Base-by-base conservation (phyloP, 2,113 vertebrate genomes). In the Forbesichthys papilliferus region DNA sequence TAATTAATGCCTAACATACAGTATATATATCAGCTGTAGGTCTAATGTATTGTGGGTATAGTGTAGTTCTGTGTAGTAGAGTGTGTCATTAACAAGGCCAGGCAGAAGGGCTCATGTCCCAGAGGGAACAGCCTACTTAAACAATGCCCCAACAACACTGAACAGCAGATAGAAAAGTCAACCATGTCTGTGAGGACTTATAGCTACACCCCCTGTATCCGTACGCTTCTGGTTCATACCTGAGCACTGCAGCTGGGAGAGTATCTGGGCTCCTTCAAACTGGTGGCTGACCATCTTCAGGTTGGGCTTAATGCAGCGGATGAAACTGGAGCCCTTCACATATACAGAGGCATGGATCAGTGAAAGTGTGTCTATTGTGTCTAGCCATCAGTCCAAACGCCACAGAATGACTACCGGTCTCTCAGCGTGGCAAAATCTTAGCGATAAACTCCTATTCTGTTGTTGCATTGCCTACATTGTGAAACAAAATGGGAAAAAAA, bases 261-360 rank as follows among this genome's bases (percentile, higher is more conserved):
- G 93, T 80, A 99, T 99, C 69, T 98, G 95, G 73, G 94, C 96
- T 64, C 98, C 98, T 92, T 99, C 96, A 84, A 99, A 99, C 85
- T 97, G 93, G 77, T 98, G 97, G 86, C 93, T 97, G 85, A 96
- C 95, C 98, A 99, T 99, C 94, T 96, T 99, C 83, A 99, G 93
- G 89, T 99, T 99, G 56, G 98, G 98, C 77, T 99, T 99, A 75
- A 99, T 95, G 75, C 98, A 99, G 60, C 98, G 97, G 88, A 99
- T 97, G 83, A 99, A 99, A 85, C 96, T 99, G 2, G 98, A 96
- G 33, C 98, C 98, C 97, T 99, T 68, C 13, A 66, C 9, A 61
- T 62, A 42, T 11, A 57, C 49, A 68, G 52, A 84, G n/a, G 64
- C 3, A 61, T 9, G 1, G 33, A 52, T 77, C 16, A 77, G n/a